phyloP scores from a whole-genome alignment of 2,113 vertebrate genomes.

The Morone chrysops region DNA sequence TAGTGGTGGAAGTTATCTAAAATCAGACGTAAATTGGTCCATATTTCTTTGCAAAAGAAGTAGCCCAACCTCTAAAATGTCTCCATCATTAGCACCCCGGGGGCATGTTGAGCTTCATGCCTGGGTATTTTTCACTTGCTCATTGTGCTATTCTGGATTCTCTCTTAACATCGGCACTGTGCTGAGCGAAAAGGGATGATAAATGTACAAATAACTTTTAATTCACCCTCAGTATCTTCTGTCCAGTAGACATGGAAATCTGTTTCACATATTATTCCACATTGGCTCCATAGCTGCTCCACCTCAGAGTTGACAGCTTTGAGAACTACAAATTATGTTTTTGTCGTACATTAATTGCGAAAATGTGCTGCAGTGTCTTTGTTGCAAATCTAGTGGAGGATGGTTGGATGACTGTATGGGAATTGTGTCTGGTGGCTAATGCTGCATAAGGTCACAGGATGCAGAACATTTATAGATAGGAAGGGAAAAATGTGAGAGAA shows the following conservation, averaged over 20 bases:
- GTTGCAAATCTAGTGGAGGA: not conserved
- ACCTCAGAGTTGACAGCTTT: not conserved
- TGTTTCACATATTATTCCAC: not conserved
- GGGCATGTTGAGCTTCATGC: not conserved
- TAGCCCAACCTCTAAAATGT: not conserved
- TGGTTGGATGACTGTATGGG: not conserved
- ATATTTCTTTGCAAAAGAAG: not conserved
- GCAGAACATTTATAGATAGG: constrained; percentile 16
- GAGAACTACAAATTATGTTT: not conserved
- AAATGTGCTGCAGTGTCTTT: not conserved
- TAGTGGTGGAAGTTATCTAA: not conserved
- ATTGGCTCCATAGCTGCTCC: not conserved
- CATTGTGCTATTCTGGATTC: not conserved
- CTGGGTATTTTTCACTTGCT: not conserved
- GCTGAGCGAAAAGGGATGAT: not conserved
- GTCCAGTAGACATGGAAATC: not conserved
- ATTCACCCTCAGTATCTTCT: not conserved
- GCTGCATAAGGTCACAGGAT: constrained; percentile 7
- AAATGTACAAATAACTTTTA: not conserved
- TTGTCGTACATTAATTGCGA: not conserved
- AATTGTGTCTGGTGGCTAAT: not conserved
- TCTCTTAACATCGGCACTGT: not conserved
- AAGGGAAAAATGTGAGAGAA: not conserved
- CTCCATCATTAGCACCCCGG: not conserved
- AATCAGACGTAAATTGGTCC: not conserved